Base-by-base conservation (phyloP, 1,140 invertebrate species). In the Nasonia giraulti region DNA sequence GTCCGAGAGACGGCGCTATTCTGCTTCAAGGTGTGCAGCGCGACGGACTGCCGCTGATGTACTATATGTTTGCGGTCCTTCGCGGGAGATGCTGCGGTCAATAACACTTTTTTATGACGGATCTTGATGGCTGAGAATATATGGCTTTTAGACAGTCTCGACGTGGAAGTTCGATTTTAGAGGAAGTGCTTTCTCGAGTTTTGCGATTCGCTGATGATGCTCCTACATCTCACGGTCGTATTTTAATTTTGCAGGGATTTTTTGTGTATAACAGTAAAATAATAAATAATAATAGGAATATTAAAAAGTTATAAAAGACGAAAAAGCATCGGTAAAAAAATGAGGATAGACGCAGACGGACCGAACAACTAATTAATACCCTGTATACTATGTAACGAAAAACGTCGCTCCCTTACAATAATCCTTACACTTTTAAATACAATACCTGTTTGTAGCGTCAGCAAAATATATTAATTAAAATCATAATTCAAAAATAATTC, bases 51-150 rank as follows among this genome's bases (percentile, higher is more conserved):
- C 0, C 2, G 7, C 23, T n/a, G 37, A 44, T 69, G n/a, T 50
- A 62, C 20, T 31, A 17, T n/a, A 17, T 77, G 75, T 77, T 77
- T 50, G 47, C 11, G n/a, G 75, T 77, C 75, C 75, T 77, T 77
- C 75, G 75, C 75, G 75, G 20, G 12, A n/a, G 68, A 27, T 71
- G 23, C 17, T 27, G 68, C 27, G 68, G 68, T 17, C 31, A 62
- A n/a, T 62, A 62, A 62, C 55, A 62, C 20, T 62, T 62, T 55
- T 62, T 62, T 62, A 62, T n/a, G 55, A 62, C 55, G 55, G 55
- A 62, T n/a, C 3, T 7, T 20, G 5, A 5, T 10, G 47, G 47
- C 27, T 27, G 10, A 50, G 47, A 50, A 17, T 20, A 55, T 20
- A 62, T 62, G 20, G 55, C 55, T 62, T 62, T 62, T 62, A 27